Conservation (phyloP, 2,113 vertebrate genomes). For the Speoplatyrhinus poulsoni region DNA sequence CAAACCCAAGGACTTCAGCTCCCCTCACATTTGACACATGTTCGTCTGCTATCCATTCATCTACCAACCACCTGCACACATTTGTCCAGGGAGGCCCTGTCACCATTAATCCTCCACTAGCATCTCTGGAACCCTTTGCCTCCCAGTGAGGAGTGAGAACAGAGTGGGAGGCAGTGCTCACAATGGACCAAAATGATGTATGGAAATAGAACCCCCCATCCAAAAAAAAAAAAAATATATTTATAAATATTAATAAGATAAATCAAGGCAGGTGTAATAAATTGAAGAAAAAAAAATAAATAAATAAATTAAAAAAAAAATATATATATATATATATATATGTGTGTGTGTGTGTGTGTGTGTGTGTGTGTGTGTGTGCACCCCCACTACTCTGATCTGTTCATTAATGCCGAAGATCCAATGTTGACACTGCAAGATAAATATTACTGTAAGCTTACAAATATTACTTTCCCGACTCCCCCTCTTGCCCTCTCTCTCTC, state of each 20-base stretch:
- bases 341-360: too few relatives aligned
- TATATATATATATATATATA: too few relatives aligned
- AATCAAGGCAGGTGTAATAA: too few relatives aligned
- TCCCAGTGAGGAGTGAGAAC: constrained; percentile 7
- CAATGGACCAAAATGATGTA: neutral
- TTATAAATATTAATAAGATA: too few relatives aligned
- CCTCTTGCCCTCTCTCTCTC: neutral
- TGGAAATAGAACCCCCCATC: neutral
- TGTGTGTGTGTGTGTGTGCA: neutral
- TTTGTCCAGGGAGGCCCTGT: constrained; percentile 22
- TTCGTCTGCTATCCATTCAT: constrained; percentile 28
- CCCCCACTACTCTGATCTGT: neutral
- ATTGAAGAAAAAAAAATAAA: too few relatives aligned
- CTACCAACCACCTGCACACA: constrained; percentile 20
- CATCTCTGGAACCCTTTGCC: constrained; percentile 10
- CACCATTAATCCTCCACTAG: constrained; percentile 27
- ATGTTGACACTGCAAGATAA: constrained; percentile 19
- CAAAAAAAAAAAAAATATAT: neutral
- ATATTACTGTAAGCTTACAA: neutral
- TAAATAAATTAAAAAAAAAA: too few relatives aligned
- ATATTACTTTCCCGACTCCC: constrained; percentile 6
- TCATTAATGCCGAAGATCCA: neutral
- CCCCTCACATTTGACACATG: constrained; percentile 13
- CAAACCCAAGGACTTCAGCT: constrained; percentile 15
- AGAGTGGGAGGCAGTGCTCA: neutral